Base-by-base conservation (phyloP, 2,888 invertebrate genomes). In the Ariolimax columbianus region DNA sequence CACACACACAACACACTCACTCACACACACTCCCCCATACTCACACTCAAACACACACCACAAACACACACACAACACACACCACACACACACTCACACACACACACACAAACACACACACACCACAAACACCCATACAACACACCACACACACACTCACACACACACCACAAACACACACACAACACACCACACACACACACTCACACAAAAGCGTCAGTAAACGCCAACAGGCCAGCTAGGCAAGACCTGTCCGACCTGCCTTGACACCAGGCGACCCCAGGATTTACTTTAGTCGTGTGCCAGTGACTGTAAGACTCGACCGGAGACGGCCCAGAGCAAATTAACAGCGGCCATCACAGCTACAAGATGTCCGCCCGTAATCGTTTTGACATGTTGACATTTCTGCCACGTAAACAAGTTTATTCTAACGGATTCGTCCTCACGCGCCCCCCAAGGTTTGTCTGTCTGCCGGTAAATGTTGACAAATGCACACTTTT, bases 321-420 rank as follows among this genome's bases (percentile, higher is more conserved):
- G 30, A 4, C 77, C 51, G 30, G n/a, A 30, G 9, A n/a, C n/a
- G 47, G n/a, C 75, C 47, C 30, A 14, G 33, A 33, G 78, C 40
- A 78, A 59, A 78, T 63, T 78, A 63, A 40, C 78, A 63, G 0
- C 63, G n/a, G 59, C n/a, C 78, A 63, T 40, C 78, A 59, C 23
- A 63, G 26, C 78, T 33, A 38, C 59, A 59, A 55, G 36, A 78
- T 59, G 78, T 78, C 78, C 78, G 78, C 78, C 63, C 40, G 78
- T 78, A 78, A 78, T 78, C 78, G 63, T 19, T 77, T n/a, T 78
- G 78, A 78, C 63, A 78, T 78, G 78, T 78, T 78, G 63, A 78
- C 63, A 63, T 78, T 59, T 78, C 63, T n/a, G 40, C 26, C 23
- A 40, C 40, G 78, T 63, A 59, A 78, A 78, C 78, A 78, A n/a